phyloP scores from a whole-genome alignment of 2,888 invertebrate genomes.

The Troides oblongomaculatus region DNA sequence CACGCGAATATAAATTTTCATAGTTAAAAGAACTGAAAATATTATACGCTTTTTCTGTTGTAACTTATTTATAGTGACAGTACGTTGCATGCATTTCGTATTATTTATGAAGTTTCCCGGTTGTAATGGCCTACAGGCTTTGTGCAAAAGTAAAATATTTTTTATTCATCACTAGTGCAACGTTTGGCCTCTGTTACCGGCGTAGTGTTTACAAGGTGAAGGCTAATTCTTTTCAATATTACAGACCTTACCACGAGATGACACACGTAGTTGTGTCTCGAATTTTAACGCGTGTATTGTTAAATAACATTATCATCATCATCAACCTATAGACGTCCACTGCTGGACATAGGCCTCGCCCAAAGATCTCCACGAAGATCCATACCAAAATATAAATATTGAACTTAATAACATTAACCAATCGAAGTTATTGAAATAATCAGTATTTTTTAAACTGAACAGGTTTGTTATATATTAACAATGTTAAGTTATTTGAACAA shows the following conservation, averaged over 20 bases:
- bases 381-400: too few relatives aligned
- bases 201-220: background rate
- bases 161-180: background rate
- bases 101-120: slow-evolving; percentile 1
- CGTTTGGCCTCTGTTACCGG: background rate
- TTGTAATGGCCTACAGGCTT: slow-evolving; percentile 1
- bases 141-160: slow-evolving; percentile 3
- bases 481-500: too few relatives aligned
- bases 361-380: too few relatives aligned
- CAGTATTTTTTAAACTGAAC: too few relatives aligned
- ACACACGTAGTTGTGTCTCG: background rate
- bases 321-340: too few relatives aligned
- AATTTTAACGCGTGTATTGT: background rate
- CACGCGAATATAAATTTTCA: background rate
- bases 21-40: background rate
- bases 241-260: background rate
- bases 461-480: too few relatives aligned
- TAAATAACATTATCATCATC: background rate
- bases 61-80: slow-evolving; percentile 1
- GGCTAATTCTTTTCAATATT: background rate
- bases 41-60: background rate
- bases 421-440: too few relatives aligned
- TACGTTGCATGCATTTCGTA: background rate
- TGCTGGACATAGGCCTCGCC: too few relatives aligned
- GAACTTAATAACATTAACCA: background rate